phyloP scores from a whole-genome alignment of 2,113 vertebrate genomes.

The Phyllostomus discolor region DNA sequence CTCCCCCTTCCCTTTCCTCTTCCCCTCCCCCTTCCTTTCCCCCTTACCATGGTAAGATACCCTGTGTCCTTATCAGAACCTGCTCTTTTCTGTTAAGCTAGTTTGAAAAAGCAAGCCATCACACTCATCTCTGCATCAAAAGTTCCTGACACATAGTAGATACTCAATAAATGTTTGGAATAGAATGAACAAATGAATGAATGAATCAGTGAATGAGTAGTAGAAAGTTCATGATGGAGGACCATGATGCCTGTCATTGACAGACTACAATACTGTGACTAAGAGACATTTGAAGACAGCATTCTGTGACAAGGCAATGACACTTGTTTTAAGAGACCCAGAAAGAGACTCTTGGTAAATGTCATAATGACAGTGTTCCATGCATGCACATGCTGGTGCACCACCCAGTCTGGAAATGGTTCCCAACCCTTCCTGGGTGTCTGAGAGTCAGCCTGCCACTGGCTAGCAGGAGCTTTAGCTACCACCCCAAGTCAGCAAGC shows the following conservation, averaged over 20 bases:
- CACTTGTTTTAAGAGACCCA: not conserved
- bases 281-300: not conserved
- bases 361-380: not conserved
- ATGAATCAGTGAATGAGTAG: not conserved
- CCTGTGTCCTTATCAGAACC: not conserved
- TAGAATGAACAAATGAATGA: not conserved
- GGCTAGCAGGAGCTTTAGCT: not conserved
- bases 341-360: not conserved
- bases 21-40: not conserved
- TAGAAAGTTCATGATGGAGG: not conserved
- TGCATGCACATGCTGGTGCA: fast-evolving
- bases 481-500: not conserved
- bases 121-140: not conserved
- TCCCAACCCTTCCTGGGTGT: too few species aligned
- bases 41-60: not conserved
- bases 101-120: not conserved
- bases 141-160: not conserved
- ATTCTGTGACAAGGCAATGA: not conserved
- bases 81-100: not conserved
- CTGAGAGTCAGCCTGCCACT: not conserved
- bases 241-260: not conserved
- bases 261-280: not conserved
- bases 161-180: not conserved
- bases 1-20: too few species aligned
- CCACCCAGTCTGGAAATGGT: not conserved